These are phyloP conservation scores for Phenganax stokvisi DNA, from an alignment of 92 coral and sea anemone genomes.

Conservation along the genomic window DNA sequence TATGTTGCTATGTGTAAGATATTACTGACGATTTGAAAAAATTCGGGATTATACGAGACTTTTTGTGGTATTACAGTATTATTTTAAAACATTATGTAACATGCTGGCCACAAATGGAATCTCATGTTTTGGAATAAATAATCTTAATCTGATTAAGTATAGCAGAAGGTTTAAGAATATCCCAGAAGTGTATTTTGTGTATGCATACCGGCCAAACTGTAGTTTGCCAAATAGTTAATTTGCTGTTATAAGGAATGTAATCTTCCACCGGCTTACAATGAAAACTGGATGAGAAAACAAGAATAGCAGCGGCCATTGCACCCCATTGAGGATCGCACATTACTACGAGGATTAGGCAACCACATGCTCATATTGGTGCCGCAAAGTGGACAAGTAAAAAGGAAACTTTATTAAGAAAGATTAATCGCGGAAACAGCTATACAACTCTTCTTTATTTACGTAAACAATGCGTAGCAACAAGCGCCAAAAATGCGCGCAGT, in stretches of 20 bases:
- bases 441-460: neutral
- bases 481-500: constrained; percentile 12
- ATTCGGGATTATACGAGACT: no score
- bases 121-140: neutral
- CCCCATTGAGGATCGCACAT: constrained; percentile 14
- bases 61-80: no score
- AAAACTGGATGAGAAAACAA: no score
- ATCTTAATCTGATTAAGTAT: neutral
- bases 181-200: neutral
- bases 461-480: neutral
- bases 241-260: no score
- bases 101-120: no score
- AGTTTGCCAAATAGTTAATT: neutral
- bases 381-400: neutral
- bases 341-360: neutral
- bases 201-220: neutral
- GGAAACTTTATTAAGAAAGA: neutral
- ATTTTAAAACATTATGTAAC: neutral
- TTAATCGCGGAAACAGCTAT: constrained; percentile 32
- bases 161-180: neutral
- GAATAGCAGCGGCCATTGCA: neutral
- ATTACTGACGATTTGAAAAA: no score
- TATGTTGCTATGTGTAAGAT: no score
- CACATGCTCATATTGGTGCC: no score
- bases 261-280: no score